Percentiles rank a stretch among this genome's conserved stretches.
These are phyloP conservation scores for Dryobotodes eremita DNA, from an alignment of 2,888 invertebrate genomes.

Conservation along the genomic window DNA sequence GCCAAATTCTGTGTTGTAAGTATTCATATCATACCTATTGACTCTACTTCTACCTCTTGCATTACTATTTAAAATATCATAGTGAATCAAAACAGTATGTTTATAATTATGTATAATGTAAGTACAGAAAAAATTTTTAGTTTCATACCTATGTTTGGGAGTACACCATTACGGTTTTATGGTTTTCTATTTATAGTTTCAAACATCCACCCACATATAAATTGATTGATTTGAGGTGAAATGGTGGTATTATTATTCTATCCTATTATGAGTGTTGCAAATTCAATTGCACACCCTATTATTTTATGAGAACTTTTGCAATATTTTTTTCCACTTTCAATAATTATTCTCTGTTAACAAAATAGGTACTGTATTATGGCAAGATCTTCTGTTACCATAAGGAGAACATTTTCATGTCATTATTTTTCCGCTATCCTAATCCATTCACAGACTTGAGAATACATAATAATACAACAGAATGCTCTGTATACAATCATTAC, in stretches of 20 bases:
- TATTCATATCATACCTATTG: constrained; percentile 50
- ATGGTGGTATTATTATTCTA: background rate
- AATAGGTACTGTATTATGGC: background rate
- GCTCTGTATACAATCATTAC: constrained; percentile 5
- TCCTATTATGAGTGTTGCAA: background rate
- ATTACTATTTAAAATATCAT: background rate
- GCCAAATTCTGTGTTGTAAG: constrained; percentile 89
- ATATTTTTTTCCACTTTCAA: background rate
- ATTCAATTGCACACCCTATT: background rate
- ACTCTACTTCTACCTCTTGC: constrained; percentile 15
- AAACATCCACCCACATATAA: background rate
- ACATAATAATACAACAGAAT: background rate
- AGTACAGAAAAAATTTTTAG: no score
- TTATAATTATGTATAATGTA: background rate
- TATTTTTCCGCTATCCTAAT: background rate
- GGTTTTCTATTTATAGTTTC: background rate
- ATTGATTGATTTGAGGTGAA: background rate
- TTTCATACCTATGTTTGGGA: constrained; percentile 1
- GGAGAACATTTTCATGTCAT: background rate
- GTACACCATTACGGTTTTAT: no score
- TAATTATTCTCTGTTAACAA: background rate
- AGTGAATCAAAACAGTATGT: background rate
- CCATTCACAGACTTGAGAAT: background rate
- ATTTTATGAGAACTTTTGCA: background rate
- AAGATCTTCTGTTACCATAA: background rate